These are phyloP conservation scores for Tromatobia lineatoria DNA, from an alignment of 2,888 invertebrate species.

Conservation along the genomic window DNA sequence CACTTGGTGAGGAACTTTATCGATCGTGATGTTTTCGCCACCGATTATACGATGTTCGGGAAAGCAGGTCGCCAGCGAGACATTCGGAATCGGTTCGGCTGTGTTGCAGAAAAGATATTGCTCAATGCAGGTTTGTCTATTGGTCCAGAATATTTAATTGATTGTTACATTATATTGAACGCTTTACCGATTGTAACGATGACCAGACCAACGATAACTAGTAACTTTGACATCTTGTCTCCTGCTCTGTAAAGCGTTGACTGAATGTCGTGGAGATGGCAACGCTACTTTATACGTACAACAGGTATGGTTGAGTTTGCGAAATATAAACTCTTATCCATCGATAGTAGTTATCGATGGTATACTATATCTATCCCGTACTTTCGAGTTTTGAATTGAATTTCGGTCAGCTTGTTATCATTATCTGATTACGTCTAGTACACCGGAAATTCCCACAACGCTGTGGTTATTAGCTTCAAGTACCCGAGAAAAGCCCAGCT, in stretches of 20 bases:
- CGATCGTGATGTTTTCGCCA: conserved; percentile 85
- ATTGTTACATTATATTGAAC: not conserved
- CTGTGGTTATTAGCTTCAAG: not conserved
- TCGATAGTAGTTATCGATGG: conserved; percentile 6
- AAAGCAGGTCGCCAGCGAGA: not conserved
- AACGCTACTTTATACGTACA: conserved; percentile 27
- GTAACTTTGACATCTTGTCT: conserved; percentile 66
- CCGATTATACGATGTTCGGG: conserved; percentile 85
- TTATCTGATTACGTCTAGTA: conserved; percentile 19
- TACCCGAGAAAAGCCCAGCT: conserved; percentile 15
- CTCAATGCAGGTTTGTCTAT: not conserved
- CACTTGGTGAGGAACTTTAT: conserved; percentile 86
- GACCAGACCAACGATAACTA: conserved; percentile 48
- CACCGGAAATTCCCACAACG: conserved; percentile 1
- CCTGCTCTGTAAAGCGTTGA: conserved; percentile 50
- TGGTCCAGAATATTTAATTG: not conserved
- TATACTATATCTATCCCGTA: not conserved
- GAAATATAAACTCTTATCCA: conserved; percentile 35
- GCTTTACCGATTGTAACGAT: conserved; percentile 49
- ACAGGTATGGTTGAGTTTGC: not conserved
- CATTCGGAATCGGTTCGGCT: conserved; percentile 45
- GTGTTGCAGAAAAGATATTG: not conserved
- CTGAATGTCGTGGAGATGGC: conserved; percentile 33
- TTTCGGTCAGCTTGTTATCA: not conserved
- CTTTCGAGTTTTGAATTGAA: not conserved